Evolutionary conservation across 2,113 vertebrate species (phyloP).

Genomic region (Gnathonemus echidnorhynchus): DNA sequence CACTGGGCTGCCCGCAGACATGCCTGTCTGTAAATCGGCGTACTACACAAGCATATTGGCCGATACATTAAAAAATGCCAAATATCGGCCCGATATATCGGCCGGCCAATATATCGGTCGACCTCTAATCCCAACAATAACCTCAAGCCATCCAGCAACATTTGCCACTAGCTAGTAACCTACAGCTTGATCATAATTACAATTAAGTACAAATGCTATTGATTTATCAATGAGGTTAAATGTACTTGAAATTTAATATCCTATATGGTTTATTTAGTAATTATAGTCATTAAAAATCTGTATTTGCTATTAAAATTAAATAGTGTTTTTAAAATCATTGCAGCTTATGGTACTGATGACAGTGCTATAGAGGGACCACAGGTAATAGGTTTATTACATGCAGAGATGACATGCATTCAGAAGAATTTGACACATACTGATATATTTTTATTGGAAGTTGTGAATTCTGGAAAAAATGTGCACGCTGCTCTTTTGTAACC

Average conservation of each 20-base stretch:
- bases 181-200: background rate
- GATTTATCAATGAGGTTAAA: background rate
- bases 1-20: too few species aligned
- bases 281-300: background rate
- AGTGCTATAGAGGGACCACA: background rate
- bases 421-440: background rate
- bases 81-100: too few species aligned
- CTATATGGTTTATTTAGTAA: background rate
- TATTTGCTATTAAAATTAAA: background rate
- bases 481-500: background rate
- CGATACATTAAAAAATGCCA: too few species aligned
- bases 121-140: background rate
- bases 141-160: background rate
- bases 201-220: background rate
- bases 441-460: background rate
- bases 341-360: background rate
- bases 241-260: background rate
- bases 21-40: too few species aligned
- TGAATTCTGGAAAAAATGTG: background rate
- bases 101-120: too few species aligned
- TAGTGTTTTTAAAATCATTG: background rate
- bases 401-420: background rate
- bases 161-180: background rate
- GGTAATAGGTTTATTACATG: background rate
- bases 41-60: too few species aligned